Conservation (phyloP, 2,113 vertebrate species). For the Laticauda colubrina region DNA sequence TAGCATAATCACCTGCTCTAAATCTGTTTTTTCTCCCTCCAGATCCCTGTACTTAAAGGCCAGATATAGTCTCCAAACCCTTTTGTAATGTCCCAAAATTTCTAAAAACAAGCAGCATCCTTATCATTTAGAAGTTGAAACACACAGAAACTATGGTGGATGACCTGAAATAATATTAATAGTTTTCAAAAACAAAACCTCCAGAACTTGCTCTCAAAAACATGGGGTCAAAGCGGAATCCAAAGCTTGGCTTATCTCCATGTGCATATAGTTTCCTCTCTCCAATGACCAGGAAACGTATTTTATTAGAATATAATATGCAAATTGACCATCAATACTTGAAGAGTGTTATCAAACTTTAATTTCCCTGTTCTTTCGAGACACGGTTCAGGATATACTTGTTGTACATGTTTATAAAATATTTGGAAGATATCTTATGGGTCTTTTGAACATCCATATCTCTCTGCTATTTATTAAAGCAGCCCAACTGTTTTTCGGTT, state of each 20-base stretch:
- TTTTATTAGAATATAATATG: neutral
- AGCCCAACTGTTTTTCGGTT: neutral
- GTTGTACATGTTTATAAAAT: neutral
- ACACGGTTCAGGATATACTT: neutral
- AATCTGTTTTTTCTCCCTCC: neutral
- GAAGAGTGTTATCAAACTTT: neutral
- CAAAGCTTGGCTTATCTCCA: neutral
- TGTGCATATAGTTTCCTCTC: neutral
- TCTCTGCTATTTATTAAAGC: neutral
- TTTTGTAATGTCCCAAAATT: neutral
- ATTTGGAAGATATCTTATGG: neutral
- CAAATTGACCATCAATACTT: neutral
- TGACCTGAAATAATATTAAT: neutral
- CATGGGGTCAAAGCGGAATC: too few relatives aligned
- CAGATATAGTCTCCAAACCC: neutral
- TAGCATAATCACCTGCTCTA: neutral
- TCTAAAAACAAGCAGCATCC: neutral
- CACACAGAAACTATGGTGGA: neutral
- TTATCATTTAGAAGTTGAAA: neutral
- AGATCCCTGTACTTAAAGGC: neutral
- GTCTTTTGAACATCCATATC: neutral
- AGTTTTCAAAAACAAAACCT: neutral
- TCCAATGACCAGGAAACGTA: neutral
- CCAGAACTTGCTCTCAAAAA: neutral
- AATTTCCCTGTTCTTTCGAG: neutral